phyloP scores from a whole-genome alignment of 2,888 invertebrate species.

The Machimus rusticus region DNA sequence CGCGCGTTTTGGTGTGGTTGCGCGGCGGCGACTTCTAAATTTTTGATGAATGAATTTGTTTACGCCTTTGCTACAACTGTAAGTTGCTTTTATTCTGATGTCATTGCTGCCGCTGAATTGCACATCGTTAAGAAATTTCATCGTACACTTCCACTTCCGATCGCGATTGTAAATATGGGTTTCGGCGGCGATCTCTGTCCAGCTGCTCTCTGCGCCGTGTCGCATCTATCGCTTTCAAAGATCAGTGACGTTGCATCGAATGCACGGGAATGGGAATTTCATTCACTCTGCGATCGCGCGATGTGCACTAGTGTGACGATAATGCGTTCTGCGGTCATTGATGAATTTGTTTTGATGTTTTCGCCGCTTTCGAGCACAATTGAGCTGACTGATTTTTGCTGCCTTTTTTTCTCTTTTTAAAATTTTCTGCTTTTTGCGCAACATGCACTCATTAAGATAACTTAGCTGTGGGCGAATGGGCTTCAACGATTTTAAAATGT shows the following conservation, averaged over 20 bases:
- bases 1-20: not conserved
- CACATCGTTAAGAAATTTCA: not conserved
- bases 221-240: not conserved
- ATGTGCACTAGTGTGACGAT: not conserved
- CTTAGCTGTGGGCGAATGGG: not conserved
- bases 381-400: not conserved
- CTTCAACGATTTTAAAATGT: not conserved
- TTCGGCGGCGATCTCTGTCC: not conserved
- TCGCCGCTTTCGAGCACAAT: not conserved
- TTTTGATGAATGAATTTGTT: not conserved
- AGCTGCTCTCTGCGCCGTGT: not conserved
- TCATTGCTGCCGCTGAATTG: not conserved
- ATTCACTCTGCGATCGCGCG: not conserved
- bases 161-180: not conserved
- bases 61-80: not conserved
- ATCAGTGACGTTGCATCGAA: not conserved
- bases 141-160: not conserved
- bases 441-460: not conserved
- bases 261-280: constrained; percentile 17
- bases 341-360: not conserved
- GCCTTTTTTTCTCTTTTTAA: not conserved
- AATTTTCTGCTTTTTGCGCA: not conserved
- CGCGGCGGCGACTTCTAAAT: not conserved
- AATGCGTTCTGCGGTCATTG: not conserved
- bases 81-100: not conserved